Evolutionary conservation across 2,113 vertebrate species (phyloP), one percentile per base, ranked within the genome.

Genomic region (Montifringilla adamsi): DNA sequence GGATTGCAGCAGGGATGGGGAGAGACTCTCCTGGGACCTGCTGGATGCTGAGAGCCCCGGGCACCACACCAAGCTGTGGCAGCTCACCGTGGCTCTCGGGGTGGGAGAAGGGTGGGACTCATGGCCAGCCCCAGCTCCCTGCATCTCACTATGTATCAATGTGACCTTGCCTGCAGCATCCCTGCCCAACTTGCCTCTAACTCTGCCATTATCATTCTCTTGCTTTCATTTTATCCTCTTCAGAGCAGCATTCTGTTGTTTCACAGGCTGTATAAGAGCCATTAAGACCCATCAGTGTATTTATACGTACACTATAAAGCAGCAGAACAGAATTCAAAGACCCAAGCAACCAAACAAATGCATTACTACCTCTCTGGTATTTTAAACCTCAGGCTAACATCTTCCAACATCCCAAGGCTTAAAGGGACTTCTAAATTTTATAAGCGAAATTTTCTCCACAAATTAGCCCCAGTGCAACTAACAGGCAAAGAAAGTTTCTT

Each of bases 61-160:
- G 22, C 15, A 55, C 6, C 0, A 1, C 30, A 33, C 4, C 0
- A 3, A 80, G 28, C 15, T 39, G 24, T 22, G 33, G 49, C 17
- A 80, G 75, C 16, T 86, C 60, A 56, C 21, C 0, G 1, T 23
- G 15, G 46, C 67, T 37, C 5, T 7, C 8, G 0, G 11, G 3
- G 6, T 23, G 22, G 31, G 18, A 78, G 26, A n/a, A 33, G 19
- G 16, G 18, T 49, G 30, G 18, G 18, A 49, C 21, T 35, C 1
- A 3, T 3, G 8, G 15, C 35, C 20, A 59, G 50, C 3, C 28
- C 33, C 1, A 2, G 31, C 13, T 84, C 44, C 56, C 43, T 19
- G 18, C 7, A 27, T 14, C 35, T 75, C 0, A 0, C 4, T 41
- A 1, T 27, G 1, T 17, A 50, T 35, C 58, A 46, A 2, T 35